A percentile compares a stretch with the other conserved stretches of the same genome.
phyloP scores from a whole-genome alignment of 2,113 vertebrate genomes.

The Psophia crepitans region DNA sequence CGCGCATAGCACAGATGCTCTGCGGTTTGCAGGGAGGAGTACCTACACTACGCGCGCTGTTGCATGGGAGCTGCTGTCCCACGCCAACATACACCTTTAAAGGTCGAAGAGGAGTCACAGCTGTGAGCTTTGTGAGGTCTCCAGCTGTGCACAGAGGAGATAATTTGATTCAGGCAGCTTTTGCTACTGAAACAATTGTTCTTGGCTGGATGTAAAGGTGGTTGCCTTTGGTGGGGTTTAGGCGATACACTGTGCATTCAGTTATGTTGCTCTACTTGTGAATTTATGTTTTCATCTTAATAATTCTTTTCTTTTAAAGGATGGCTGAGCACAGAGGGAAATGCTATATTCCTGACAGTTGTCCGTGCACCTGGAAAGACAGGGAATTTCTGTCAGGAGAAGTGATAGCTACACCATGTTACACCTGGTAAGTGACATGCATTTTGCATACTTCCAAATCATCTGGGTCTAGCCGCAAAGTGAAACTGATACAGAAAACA shows the following conservation, averaged over 20 bases:
- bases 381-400: slow-evolving; percentile 95
- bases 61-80: background rate
- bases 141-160: background rate
- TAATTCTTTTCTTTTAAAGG: slow-evolving; percentile 69
- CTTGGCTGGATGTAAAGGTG: background rate
- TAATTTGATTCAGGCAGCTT: background rate
- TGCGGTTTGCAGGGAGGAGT: background rate
- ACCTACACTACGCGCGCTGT: no score
- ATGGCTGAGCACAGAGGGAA: slow-evolving; percentile 91
- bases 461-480: background rate
- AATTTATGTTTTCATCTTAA: background rate
- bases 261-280: background rate
- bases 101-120: background rate
- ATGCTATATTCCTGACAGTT: slow-evolving; percentile 94
- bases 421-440: slow-evolving; percentile 85
- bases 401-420: slow-evolving; percentile 90
- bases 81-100: accelerated
- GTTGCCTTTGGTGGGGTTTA: background rate
- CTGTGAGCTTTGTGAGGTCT: background rate
- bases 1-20: accelerated
- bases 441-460: background rate
- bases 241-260: background rate
- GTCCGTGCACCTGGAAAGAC: slow-evolving; percentile 94
- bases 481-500: background rate
- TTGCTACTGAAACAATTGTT: background rate